Base-by-base conservation (phyloP, 1,140 invertebrate species). In the Drosophila ogumai region DNA sequence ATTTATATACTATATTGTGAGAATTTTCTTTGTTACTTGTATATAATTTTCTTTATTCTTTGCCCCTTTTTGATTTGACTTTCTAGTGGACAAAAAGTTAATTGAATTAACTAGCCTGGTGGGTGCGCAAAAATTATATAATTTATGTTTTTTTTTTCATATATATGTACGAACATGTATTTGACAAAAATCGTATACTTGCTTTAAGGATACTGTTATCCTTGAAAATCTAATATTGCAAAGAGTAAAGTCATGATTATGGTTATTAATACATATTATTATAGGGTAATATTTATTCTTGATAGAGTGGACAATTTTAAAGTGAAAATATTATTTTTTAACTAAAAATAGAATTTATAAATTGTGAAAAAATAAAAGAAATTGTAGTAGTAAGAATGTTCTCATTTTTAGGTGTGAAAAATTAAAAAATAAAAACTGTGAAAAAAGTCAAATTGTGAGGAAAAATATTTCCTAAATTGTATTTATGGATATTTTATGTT, bases 81-180 rank as follows among this genome's bases (percentile, higher is more conserved):
- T 38, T 75, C 34, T 47, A 31, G 28, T 57, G 4, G 8, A 12
- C 22, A 32, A 32, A 3, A 13, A 54, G 19, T 28, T 40, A 57
- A 52, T 66, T 66, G 10, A 63, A 55, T 75, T 9, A 15, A 43
- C 41, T 75, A 12, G 13, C 6, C 13, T 12, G 9, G 6, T 12
- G 10, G 6, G 2, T 38, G 10, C 36, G 19, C 28, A 31, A 67
- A 59, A 59, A 55, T 76, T 76, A 76, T 68, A 67, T 67, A 76
- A 76, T 66, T 36, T 40, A 46, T 13, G 10, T 28, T 28, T 28
- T 6, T 28, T 25, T 25, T 28, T 28, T 22, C 22, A 22, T 2
- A 22, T 22, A 22, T 22, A 22, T 22, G 22, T 22, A 22, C 2
- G 2, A 1, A 22, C 2, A 2, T 22, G 19, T 22, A 2, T 22